Evolutionary conservation across 2,888 invertebrate genomes (phyloP), one percentile per base, ranked within the genome.

Genomic region (Mythimna impura): DNA sequence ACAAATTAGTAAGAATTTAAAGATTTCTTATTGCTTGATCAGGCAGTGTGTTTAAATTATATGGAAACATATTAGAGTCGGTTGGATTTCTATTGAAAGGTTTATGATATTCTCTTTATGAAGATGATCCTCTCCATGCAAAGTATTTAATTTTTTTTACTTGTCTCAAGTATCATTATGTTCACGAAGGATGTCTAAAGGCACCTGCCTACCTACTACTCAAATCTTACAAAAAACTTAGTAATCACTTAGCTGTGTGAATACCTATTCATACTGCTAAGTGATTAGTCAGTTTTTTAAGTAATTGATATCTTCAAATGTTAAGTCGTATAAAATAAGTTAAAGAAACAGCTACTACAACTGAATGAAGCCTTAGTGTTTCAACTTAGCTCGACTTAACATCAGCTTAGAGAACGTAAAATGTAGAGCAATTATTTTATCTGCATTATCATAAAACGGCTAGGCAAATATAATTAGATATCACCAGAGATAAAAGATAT

Each of bases 321-420:
- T 47, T 54, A 40, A 63, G 25, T 60, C 55, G 12, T 57, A 12
- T 66, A 58, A 30, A 64, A 47, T 52, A 54, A 22, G 25, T 64
- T 43, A 58, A 52, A 52, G 20, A 64, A 70, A 58, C n/a, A 7
- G 14, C 10, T 43, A 78, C 43, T 67, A 54, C 8, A 67, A 25
- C 4, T 34, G 17, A 66, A 69, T 40, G 80, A 81, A 81, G 75
- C 80, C 71, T n/a, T 71, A 73, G 22, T 30, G 71, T 68, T 40
- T 69, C 55, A 55, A 81, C 57, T 62, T 68, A 54, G 43, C 20
- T 50, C 30, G 12, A 25, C 47, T 47, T 47, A 47, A 47, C 3
- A 14, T 65, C 47, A 40, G 25, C 20, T 52, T 54, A 66, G 52
- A 40, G 30, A 36, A 60, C 54, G 25, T 54, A 0, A 20, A 79